Conservation (phyloP, 2,888 invertebrate species). For the Dascillus cervinus region DNA sequence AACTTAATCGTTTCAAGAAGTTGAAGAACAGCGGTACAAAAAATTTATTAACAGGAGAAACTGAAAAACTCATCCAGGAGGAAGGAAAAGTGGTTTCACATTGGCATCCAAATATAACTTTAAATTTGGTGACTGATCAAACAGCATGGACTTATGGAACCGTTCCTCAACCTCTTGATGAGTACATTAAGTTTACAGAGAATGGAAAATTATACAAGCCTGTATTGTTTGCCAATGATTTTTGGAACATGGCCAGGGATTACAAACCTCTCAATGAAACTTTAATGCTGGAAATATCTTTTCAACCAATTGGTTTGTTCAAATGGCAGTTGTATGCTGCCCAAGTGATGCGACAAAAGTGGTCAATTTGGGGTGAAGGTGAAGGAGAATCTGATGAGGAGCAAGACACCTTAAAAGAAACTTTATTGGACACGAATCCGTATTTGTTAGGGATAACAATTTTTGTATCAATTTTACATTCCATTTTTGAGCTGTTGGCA, state of each 20-base stretch:
- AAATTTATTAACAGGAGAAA: slow-evolving; percentile 90
- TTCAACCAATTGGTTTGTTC: slow-evolving; percentile 88
- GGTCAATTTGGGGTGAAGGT: slow-evolving; percentile 62
- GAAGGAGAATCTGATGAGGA: slow-evolving; percentile 76
- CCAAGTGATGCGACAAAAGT: slow-evolving; percentile 86
- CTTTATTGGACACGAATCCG: slow-evolving; percentile 93
- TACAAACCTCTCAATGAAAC: slow-evolving; percentile 84
- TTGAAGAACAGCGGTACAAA: slow-evolving; percentile 79
- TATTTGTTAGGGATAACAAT: slow-evolving; percentile 89
- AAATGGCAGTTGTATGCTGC: slow-evolving; percentile 99
- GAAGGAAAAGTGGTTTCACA: slow-evolving; percentile 89
- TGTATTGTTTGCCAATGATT: slow-evolving; percentile 91
- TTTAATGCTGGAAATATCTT: slow-evolving; percentile 63
- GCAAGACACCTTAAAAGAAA: slow-evolving; percentile 86
- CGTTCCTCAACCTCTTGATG: slow-evolving; percentile 87
- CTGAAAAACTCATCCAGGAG: slow-evolving; percentile 70
- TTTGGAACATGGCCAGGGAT: slow-evolving; percentile 96
- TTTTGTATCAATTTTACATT: slow-evolving; percentile 88
- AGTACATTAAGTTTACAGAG: slow-evolving; percentile 85
- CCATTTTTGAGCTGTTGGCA: slow-evolving; percentile 94
- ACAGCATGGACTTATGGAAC: slow-evolving; percentile 89
- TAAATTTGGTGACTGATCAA: slow-evolving; percentile 93
- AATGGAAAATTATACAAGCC: slow-evolving; percentile 84
- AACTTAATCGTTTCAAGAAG: slow-evolving; percentile 88
- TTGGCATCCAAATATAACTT: slow-evolving; percentile 98